Evolutionary conservation across 2,888 invertebrate species (phyloP), one percentile per base, ranked within the genome.

Genomic region (Synanthedon tipuliformis): DNA sequence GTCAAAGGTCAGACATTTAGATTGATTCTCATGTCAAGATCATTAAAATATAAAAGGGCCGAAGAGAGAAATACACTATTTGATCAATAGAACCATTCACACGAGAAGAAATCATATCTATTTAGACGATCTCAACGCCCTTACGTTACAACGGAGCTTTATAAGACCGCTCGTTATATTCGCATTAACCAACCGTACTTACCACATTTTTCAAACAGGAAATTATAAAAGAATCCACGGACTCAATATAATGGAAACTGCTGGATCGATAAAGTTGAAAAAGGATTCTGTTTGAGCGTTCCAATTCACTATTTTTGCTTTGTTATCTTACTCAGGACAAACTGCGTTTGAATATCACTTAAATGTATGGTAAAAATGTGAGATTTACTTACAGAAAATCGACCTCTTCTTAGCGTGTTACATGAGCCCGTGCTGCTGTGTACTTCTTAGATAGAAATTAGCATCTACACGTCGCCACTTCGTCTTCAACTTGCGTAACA

Each of bases 401-500:
- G 56, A 62, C 60, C 61, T 69, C 64, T 66, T 66, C 64, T n/a
- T 61, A 65, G 67, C 63, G 69, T 63, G 73, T 81, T 75, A 81
- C 84, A 85, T 82, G 80, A 69, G 78, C 71, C 64, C 69, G 66
- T 71, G 71, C 71, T 68, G 68, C 56, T 59, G 60, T 59, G 65
- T 62, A 63, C 69, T 69, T 72, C 72, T 64, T 64, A 61, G 61
- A 63, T 64, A 63, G 68, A 69, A 66, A 64, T 70, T 68, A 64
- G 69, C 79, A 76, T 78, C 78, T 74, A 69, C 69, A 69, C 66
- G 66, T 68, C 61, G 70, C 69, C 80, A 77, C 77, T 73, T 64
- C 67, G 71, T 73, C 71, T 69, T 74, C 68, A 73, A 77, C 78
- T 84, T 82, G 83, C 82, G 81, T 84, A 34, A 81, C 85, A 85